These are phyloP conservation scores for Centropus unirufus DNA, from an alignment of 2,113 vertebrate genomes.

Conservation along the genomic window DNA sequence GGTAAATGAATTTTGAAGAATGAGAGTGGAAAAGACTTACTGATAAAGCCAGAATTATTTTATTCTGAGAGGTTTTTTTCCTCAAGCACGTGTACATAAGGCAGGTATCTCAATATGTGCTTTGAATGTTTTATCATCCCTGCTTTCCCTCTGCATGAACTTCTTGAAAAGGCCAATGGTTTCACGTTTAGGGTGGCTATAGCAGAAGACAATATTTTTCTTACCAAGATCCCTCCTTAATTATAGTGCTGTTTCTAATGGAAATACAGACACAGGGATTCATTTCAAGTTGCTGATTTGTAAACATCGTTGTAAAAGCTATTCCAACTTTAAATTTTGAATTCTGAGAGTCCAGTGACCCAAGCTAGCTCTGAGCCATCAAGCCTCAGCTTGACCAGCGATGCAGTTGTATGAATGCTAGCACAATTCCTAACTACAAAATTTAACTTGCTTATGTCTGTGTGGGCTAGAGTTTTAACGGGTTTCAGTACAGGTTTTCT, in stretches of 20 bases:
- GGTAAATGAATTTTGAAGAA: background rate
- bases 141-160: background rate
- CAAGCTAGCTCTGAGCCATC: background rate
- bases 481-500: background rate
- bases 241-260: background rate
- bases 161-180: background rate
- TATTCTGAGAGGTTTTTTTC: background rate
- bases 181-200: background rate
- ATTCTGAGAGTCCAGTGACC: background rate
- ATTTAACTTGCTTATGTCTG: rapidly evolving
- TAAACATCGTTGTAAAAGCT: background rate
- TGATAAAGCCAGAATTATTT: background rate
- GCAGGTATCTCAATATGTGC: background rate
- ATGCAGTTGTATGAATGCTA: background rate
- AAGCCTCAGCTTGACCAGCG: background rate
- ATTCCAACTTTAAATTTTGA: background rate
- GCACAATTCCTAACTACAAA: background rate
- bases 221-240: background rate
- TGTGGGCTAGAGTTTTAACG: background rate
- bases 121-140: background rate
- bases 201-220: background rate
- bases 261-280: background rate
- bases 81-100: background rate
- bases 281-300: background rate
- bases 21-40: background rate